Evolutionary conservation across 2,113 vertebrate genomes (phyloP).

Genomic region (Nannospalax galili): DNA sequence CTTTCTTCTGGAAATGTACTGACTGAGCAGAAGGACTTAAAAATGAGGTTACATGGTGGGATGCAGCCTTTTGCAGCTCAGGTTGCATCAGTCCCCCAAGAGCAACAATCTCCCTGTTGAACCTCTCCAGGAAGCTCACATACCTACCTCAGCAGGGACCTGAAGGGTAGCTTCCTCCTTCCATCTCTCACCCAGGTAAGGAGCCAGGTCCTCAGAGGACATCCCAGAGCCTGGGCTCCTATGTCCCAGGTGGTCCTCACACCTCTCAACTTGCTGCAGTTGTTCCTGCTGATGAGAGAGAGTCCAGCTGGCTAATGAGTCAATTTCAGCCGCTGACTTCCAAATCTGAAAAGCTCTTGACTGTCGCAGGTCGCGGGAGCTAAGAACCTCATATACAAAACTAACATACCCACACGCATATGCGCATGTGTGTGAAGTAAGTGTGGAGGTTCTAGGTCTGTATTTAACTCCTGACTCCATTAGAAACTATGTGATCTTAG

Average conservation of each 20-base stretch:
- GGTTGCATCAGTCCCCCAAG: background rate
- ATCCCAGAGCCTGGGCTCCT: background rate
- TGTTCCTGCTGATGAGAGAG: conserved; percentile 80
- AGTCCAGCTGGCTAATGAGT: background rate
- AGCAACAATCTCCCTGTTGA: background rate
- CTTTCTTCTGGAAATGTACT: background rate
- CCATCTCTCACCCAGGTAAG: conserved; percentile 56
- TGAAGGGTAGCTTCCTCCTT: background rate
- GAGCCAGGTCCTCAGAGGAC: conserved; percentile 80
- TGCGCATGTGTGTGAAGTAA: background rate
- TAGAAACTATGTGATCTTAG: background rate
- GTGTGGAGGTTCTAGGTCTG: background rate
- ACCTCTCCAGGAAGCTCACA: background rate
- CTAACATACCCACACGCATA: background rate
- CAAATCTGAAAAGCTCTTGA: background rate
- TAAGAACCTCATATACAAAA: background rate
- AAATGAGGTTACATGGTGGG: too few species aligned
- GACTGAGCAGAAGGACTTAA: too few species aligned
- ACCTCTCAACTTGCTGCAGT: conserved; percentile 69
- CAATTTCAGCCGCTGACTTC: background rate
- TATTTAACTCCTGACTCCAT: background rate
- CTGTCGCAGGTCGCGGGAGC: background rate
- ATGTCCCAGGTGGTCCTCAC: background rate
- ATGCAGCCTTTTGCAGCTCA: fast-evolving
- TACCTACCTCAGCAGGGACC: conserved; percentile 79